These are phyloP conservation scores for Sepiola atlantica DNA, from an alignment of 2,888 invertebrate genomes.

Conservation along the genomic window DNA sequence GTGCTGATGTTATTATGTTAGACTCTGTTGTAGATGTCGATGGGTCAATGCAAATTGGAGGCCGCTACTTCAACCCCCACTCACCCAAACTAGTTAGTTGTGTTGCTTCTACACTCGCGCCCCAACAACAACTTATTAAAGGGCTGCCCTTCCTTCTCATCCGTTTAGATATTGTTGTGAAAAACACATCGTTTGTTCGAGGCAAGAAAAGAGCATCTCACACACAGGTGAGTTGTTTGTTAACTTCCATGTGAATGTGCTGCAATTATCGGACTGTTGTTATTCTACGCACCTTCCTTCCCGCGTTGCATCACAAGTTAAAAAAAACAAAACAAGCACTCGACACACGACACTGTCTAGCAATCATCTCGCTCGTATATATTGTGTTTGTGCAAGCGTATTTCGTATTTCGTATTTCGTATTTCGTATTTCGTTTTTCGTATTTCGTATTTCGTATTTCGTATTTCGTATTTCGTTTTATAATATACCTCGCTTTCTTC, in stretches of 20 bases:
- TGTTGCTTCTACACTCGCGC: not conserved
- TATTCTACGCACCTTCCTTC: not conserved
- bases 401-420: too few species aligned
- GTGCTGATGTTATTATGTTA: too few species aligned
- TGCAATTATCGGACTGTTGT: not conserved
- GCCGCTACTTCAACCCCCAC: too few species aligned
- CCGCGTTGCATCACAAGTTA: not conserved
- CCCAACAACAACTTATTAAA: not conserved
- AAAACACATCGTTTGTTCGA: not conserved
- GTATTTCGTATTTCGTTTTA: too few species aligned
- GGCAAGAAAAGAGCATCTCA: not conserved
- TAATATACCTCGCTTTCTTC: too few species aligned
- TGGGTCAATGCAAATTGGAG: too few species aligned
- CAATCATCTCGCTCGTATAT: too few species aligned
- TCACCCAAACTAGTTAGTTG: not conserved
- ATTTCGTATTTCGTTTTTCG: too few species aligned
- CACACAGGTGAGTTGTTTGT: not conserved
- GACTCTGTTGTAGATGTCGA: too few species aligned
- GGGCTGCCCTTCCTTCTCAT: not conserved
- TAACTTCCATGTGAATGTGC: not conserved
- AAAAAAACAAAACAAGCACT: not conserved
- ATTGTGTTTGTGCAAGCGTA: too few species aligned
- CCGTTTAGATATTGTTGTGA: not conserved
- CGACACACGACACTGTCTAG: not conserved
- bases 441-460: too few species aligned